Evolutionary conservation across 2,113 vertebrate species (phyloP).

Genomic region (Clarias batrachus): DNA sequence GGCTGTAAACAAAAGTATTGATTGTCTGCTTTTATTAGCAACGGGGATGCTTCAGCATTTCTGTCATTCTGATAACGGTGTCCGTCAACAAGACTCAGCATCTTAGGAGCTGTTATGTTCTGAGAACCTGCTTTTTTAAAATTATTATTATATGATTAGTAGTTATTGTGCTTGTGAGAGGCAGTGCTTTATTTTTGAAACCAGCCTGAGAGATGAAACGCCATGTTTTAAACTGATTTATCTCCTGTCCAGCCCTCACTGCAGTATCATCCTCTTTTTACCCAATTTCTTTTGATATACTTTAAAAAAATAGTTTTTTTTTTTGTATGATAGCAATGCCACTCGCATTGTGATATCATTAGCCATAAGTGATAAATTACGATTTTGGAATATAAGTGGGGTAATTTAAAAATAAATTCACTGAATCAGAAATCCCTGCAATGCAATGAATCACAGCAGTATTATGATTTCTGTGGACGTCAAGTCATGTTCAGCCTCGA

Average conservation of each 20-base stretch:
- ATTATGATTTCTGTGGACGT: conserved; percentile 21
- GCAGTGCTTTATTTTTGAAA: background rate
- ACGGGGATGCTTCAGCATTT: background rate
- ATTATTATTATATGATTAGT: conserved; percentile 2
- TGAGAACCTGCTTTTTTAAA: background rate
- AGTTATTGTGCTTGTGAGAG: conserved; percentile 19
- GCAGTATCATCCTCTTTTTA: background rate
- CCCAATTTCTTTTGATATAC: background rate
- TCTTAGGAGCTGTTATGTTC: background rate
- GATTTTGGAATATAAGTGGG: background rate
- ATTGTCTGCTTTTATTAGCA: background rate
- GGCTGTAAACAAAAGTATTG: conserved; percentile 14
- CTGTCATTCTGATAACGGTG: background rate
- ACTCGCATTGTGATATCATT: background rate
- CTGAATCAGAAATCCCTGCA: conserved; percentile 5
- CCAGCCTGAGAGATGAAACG: background rate
- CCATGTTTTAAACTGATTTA: background rate
- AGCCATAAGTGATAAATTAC: background rate
- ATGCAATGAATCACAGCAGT: conserved; percentile 15
- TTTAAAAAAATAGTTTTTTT: background rate
- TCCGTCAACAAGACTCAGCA: background rate
- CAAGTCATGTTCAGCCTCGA: background rate
- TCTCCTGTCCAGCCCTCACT: background rate
- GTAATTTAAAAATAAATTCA: background rate
- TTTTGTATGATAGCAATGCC: background rate